Percentiles rank a stretch among this genome's conserved stretches.
phyloP scores from a whole-genome alignment of 2,888 invertebrate genomes.

The Tachystola acroxantha region DNA sequence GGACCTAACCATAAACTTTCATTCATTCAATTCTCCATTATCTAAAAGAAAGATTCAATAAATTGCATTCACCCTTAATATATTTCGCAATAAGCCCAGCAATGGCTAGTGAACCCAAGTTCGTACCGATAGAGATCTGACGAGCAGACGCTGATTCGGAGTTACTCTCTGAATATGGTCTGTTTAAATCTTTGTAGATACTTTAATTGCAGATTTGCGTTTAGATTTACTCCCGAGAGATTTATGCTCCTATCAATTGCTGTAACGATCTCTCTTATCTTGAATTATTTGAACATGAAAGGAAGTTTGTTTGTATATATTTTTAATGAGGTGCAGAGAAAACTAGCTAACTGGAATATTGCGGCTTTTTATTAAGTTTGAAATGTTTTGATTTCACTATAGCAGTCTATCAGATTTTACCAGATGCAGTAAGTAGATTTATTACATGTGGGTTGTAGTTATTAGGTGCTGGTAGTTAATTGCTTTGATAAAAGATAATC shows the following conservation, averaged over 20 bases:
- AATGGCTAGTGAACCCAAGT: constrained; percentile 17
- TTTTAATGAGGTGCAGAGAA: constrained; percentile 8
- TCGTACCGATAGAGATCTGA: constrained; percentile 29
- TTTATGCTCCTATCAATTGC: constrained; percentile 21
- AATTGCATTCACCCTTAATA: constrained; percentile 8
- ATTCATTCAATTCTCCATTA: too few species aligned
- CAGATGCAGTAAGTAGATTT: too few species aligned
- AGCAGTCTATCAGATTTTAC: too few species aligned
- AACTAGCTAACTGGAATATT: neutral
- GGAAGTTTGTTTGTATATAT: constrained; percentile 4
- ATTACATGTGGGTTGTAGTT: too few species aligned
- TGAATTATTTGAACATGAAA: constrained; percentile 3
- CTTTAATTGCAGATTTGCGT: constrained; percentile 33
- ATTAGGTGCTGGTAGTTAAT: too few species aligned
- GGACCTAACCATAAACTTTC: too few species aligned
- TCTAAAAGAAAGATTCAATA: constrained; percentile 5
- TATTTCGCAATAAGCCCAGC: constrained; percentile 6
- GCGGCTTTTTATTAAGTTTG: neutral
- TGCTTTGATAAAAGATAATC: too few species aligned
- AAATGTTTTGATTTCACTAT: too few species aligned
- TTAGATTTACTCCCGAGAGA: constrained; percentile 22
- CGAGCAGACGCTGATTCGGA: constrained; percentile 16
- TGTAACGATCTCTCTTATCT: constrained; percentile 22
- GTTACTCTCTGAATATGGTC: constrained; percentile 17
- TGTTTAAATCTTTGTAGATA: constrained; percentile 23